Evolutionary conservation across 2,888 invertebrate species (phyloP), one percentile per base, ranked within the genome.

Genomic region (Patella depressa): DNA sequence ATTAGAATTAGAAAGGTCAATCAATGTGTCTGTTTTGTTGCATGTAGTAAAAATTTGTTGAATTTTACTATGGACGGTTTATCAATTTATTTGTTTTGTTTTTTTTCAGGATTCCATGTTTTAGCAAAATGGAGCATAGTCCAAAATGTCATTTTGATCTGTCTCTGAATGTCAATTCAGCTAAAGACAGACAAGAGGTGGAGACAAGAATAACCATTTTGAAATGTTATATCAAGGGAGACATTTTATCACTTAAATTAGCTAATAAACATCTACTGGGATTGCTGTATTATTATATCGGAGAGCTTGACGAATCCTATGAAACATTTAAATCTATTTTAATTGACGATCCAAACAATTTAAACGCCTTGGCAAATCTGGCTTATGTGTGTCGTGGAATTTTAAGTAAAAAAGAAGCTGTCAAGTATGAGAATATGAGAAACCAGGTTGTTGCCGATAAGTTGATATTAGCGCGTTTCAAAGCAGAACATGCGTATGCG

Each of bases 401-500:
- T 19, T 24, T 24, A 65, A 65, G 24, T 65, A 24, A 19, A 9
- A 19, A 5, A 65, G 65, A 65, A 4, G 65, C 11, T 11, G 65
- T 12, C 3, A 24, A 65, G 24, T 65, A 12, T 24, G 19, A 24
- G 3, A 19, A 2, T 9, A 65, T 11, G 17, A 12, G 24, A 19
- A 7, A 65, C 12, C 19, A 3, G 12, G 24, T 65, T 14, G 65
- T 12, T 24, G 24, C 19, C 12, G 24, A 65, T 4, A 2, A 12
- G 5, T 24, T 24, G 24, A 65, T 65, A 65, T 24, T 7, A 24
- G 65, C 65, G 12, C 19, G 65, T 11, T 65, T 65, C 4, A 65
- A 19, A 65, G 65, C 65, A 12, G 65, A 65, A 65, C 65, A 65
- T 65, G 65, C 65, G 19, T 65, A 24, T 65, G 65, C 65, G 14